Conservation (phyloP, 2,113 vertebrate genomes). For the pig (Sus scrofa) region T2T-Sscrofa CM000819.6:100917501-100918000, state of each 20-base stretch:
- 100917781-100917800: not conserved
- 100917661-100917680: not conserved
- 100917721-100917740: not conserved
- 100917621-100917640: not conserved
- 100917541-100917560: not conserved
- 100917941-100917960: not conserved
- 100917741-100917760: not conserved
- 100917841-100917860: not conserved
- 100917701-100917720: not conserved
- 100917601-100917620: not conserved
- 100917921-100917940: not conserved
- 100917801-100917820: too few species aligned
- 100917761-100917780: not conserved
- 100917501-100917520: not conserved
- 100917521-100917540: not conserved
- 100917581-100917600: not conserved
- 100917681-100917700: not conserved
- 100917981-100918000: fast-evolving
- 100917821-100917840: not conserved
- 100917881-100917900: not conserved
- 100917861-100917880: not conserved
- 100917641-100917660: not conserved
- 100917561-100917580: not conserved
- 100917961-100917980: not conserved
- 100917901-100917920: not conserved